Percentiles rank a stretch among this genome's conserved stretches.
These are phyloP conservation scores for Osmerus eperlanus DNA, from an alignment of 2,113 vertebrate genomes.

Conservation along the genomic window DNA sequence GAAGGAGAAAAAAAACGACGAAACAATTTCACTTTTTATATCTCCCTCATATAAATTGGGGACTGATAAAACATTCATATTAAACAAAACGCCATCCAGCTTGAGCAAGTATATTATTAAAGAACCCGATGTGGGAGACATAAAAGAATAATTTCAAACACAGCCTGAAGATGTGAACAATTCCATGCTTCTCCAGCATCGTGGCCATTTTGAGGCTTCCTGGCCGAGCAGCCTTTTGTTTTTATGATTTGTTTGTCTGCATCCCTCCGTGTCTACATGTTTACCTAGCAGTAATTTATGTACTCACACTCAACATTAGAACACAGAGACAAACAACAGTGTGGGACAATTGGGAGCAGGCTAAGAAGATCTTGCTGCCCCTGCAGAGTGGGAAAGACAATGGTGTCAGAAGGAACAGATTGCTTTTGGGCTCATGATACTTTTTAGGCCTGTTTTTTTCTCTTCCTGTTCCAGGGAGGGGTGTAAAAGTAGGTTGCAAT, in stretches of 20 bases:
- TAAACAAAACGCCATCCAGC: slow-evolving; percentile 58
- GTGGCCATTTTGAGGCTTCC: neutral
- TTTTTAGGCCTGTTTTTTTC: slow-evolving; percentile 16
- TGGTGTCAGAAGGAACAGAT: slow-evolving; percentile 64
- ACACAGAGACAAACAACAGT: slow-evolving; percentile 48
- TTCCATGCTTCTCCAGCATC: slow-evolving; percentile 3
- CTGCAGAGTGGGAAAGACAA: slow-evolving; percentile 38
- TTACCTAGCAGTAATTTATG: slow-evolving; percentile 63
- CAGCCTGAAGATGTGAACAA: slow-evolving; percentile 48
- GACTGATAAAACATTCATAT: slow-evolving; percentile 64
- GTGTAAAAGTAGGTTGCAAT: slow-evolving; percentile 66
- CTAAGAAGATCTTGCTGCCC: slow-evolving; percentile 30
- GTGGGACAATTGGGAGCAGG: slow-evolving; percentile 42
- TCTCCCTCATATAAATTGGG: slow-evolving; percentile 45
- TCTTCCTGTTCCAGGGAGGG: slow-evolving; percentile 35
- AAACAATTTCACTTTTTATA: slow-evolving; percentile 52
- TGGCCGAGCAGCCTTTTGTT: slow-evolving; percentile 39
- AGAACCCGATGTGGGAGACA: slow-evolving; percentile 46
- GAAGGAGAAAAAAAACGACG: slow-evolving; percentile 18
- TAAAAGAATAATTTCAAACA: slow-evolving; percentile 52
- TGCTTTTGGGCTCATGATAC: slow-evolving; percentile 57
- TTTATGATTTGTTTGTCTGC: slow-evolving; percentile 53
- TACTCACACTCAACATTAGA: slow-evolving; percentile 51
- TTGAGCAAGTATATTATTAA: slow-evolving; percentile 57
- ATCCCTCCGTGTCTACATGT: slow-evolving; percentile 51